Conservation (phyloP, 2,888 invertebrate species). For the Eupithecia subumbrata region DNA sequence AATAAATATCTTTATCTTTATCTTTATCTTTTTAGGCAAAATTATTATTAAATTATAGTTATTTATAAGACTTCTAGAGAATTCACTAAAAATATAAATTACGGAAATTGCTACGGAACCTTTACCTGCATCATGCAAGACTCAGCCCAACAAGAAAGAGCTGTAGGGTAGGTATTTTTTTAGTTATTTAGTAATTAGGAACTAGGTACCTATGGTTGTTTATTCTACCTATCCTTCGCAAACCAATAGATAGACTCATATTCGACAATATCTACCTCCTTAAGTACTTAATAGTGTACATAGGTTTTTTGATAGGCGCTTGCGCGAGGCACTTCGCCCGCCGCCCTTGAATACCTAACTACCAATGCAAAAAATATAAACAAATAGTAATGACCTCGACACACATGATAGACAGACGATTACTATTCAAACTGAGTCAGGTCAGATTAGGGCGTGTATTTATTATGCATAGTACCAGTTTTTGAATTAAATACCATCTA, state of each 20-base stretch:
- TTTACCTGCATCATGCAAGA: not conserved
- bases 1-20: too few relatives aligned
- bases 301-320: conserved; percentile 4
- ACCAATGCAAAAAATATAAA: conserved; percentile 68
- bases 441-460: conserved; percentile 78
- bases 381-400: conserved; percentile 81
- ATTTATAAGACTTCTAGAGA: not conserved
- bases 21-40: too few relatives aligned
- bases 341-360: conserved; percentile 69
- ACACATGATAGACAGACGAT: conserved; percentile 73
- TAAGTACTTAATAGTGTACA: not conserved
- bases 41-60: not conserved
- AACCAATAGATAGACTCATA: not conserved
- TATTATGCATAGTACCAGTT: conserved; percentile 71
- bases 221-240: too few relatives aligned
- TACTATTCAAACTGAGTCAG: conserved; percentile 70
- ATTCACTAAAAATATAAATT: not conserved
- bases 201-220: too few relatives aligned
- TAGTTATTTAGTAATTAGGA: too few relatives aligned
- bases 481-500: conserved; percentile 61
- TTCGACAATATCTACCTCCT: not conserved
- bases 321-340: conserved; percentile 21
- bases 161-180: not conserved
- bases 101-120: not conserved
- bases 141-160: not conserved